A percentile compares a stretch with the other conserved stretches of the same genome.
These are phyloP conservation scores for Sarotherodon lohbergeri DNA, from an alignment of 2,113 vertebrate genomes.

Conservation along the genomic window DNA sequence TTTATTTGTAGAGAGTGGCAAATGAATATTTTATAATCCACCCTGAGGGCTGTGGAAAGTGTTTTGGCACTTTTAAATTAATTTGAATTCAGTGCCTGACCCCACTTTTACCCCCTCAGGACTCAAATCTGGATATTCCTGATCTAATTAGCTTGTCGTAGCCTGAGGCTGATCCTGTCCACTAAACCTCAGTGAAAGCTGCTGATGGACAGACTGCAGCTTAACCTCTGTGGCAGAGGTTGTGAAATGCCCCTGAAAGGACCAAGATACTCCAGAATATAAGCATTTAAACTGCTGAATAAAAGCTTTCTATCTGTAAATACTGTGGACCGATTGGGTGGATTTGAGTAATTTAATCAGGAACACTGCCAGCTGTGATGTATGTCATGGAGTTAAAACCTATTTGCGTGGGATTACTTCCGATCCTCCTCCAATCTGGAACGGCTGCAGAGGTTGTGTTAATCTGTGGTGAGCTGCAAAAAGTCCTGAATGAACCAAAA, in stretches of 20 bases:
- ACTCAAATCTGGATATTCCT: not conserved
- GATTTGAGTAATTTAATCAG: not conserved
- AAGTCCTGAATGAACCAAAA: not conserved
- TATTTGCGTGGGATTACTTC: not conserved
- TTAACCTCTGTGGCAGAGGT: not conserved
- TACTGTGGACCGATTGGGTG: not conserved
- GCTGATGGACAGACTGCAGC: not conserved
- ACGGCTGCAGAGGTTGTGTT: not conserved
- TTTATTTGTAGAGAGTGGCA: not conserved
- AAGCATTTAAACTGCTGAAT: not conserved
- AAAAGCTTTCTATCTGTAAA: not conserved
- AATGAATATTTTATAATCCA: not conserved
- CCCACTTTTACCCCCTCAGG: not conserved
- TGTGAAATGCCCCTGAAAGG: not conserved
- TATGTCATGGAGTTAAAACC: not conserved
- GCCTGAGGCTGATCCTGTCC: not conserved
- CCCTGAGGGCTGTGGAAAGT: not conserved
- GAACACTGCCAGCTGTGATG: not conserved
- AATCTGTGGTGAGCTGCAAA: not conserved
- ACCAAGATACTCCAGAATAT: not conserved
- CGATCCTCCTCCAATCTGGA: not conserved
- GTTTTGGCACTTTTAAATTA: not conserved
- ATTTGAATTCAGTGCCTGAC: not conserved
- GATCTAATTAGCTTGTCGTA: not conserved
- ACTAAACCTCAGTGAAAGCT: not conserved